Evolutionary conservation across 2,888 invertebrate genomes (phyloP), one percentile per base, ranked within the genome.

Genomic region (Teleiodes luculella): DNA sequence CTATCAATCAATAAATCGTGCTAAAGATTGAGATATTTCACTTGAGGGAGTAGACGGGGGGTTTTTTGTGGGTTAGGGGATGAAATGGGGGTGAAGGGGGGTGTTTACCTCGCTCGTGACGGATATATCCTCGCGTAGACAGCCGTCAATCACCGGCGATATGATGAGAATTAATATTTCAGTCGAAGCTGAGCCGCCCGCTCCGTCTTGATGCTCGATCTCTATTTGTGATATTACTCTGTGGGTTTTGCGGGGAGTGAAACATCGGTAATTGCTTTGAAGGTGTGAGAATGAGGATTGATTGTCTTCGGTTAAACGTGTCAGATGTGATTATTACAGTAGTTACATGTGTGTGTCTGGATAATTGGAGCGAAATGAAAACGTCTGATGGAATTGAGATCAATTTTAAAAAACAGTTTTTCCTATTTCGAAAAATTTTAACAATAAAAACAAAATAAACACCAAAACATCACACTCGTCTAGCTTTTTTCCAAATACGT

Each of bases 161-260:
- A 86, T 87, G 87, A 88, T 86, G 88, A 80, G 84, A 82, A 86
- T 82, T 85, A 83, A 83, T 85, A 85, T 84, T 84, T 83, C 82
- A 83, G 67, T 66, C 59, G 70, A 67, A 61, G 66, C 60, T 70
- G 66, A 62, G 62, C 57, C 66, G 74, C 57, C 56, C 64, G 66
- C 64, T 57, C 59, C 57, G 66, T 74, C 70, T 81, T 80, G 78
- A 66, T 79, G 64, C 64, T 74, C 67, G 62, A 65, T 62, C 58
- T 57, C 57, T 48, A 60, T 57, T 52, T 55, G 57, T 51, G 39
- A 46, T 49, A 39, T 53, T 53, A 33, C 45, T 54, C 36, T 51
- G 55, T 10, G 46, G 20, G 10, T n/a, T 36, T 14, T 10, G 3
- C 16, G 35, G 6, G 18, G 41, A 20, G 11, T 41, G 8, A 11